phyloP scores from a whole-genome alignment of 2,797 vertebrate species.

The Saxicola maurus region DNA sequence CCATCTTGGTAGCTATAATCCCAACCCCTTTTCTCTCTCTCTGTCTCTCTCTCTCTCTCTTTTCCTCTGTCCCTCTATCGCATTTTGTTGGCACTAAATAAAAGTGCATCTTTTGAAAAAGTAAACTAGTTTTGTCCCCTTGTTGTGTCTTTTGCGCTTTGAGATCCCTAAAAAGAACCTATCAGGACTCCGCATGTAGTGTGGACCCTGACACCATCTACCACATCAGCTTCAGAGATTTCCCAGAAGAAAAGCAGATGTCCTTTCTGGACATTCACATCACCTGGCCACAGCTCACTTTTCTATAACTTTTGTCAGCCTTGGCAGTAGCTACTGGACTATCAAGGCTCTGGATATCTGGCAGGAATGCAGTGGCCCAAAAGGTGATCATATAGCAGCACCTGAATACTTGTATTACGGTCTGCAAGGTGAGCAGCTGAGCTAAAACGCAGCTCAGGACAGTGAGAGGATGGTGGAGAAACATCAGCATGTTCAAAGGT shows the following conservation, averaged over 20 bases:
- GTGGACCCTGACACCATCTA: too few relatives aligned
- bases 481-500: not conserved
- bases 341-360: not conserved
- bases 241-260: not conserved
- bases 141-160: too few relatives aligned
- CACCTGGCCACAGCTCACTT: not conserved
- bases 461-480: not conserved
- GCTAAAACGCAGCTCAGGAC: not conserved
- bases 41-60: too few relatives aligned
- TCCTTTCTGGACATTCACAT: not conserved
- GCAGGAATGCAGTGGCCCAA: not conserved
- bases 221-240: not conserved
- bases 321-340: not conserved
- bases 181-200: too few relatives aligned
- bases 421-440: not conserved
- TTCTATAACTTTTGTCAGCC: not conserved
- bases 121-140: too few relatives aligned
- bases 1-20: too few relatives aligned
- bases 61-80: too few relatives aligned
- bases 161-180: too few relatives aligned
- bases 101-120: too few relatives aligned
- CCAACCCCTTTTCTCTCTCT: too few relatives aligned
- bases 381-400: not conserved
- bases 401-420: not conserved
- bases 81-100: too few relatives aligned